Conservation (phyloP, 2,888 invertebrate species). For the Drosophila gaucha region DNA sequence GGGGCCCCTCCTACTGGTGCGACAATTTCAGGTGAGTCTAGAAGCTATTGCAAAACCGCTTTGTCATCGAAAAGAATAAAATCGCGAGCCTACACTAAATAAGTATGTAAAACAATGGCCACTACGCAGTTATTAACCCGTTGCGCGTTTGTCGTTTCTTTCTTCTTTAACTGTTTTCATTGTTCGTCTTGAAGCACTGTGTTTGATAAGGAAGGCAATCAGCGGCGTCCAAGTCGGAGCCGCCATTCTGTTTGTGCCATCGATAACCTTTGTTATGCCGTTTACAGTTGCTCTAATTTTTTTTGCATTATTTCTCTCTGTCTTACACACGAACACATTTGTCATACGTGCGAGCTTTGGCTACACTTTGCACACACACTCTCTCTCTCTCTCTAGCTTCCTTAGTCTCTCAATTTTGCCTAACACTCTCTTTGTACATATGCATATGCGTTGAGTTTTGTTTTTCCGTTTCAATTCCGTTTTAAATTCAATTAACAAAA, state of each 20-base stretch:
- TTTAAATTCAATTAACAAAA: slow-evolving; percentile 66
- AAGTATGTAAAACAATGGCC: slow-evolving; percentile 35
- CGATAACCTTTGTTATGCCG: slow-evolving; percentile 66
- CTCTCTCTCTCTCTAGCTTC: slow-evolving; percentile 9
- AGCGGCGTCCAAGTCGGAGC: slow-evolving; percentile 10
- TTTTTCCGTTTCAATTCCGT: slow-evolving; percentile 31
- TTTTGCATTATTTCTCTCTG: slow-evolving; percentile 14
- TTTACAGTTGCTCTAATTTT: slow-evolving; percentile 56
- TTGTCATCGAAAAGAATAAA: slow-evolving; percentile 46
- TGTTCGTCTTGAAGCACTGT: slow-evolving; percentile 32
- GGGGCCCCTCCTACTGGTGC: slow-evolving; percentile 94
- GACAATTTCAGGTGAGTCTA: slow-evolving; percentile 81
- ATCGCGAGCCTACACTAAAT: neutral
- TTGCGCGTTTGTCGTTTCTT: slow-evolving; percentile 25
- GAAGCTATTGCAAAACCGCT: slow-evolving; percentile 40
- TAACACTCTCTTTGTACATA: neutral
- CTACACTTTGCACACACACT: slow-evolving; percentile 28
- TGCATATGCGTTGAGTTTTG: slow-evolving; percentile 24
- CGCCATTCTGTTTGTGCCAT: slow-evolving; percentile 35
- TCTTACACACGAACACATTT: slow-evolving; percentile 17
- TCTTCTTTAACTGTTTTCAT: slow-evolving; percentile 23
- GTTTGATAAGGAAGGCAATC: slow-evolving; percentile 67
- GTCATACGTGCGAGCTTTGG: slow-evolving; percentile 10
- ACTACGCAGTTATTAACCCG: slow-evolving; percentile 59
- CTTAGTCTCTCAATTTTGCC: neutral